These are phyloP conservation scores for Ctenopoma multispine DNA, from an alignment of 2,797 vertebrate species.

Conservation along the genomic window DNA sequence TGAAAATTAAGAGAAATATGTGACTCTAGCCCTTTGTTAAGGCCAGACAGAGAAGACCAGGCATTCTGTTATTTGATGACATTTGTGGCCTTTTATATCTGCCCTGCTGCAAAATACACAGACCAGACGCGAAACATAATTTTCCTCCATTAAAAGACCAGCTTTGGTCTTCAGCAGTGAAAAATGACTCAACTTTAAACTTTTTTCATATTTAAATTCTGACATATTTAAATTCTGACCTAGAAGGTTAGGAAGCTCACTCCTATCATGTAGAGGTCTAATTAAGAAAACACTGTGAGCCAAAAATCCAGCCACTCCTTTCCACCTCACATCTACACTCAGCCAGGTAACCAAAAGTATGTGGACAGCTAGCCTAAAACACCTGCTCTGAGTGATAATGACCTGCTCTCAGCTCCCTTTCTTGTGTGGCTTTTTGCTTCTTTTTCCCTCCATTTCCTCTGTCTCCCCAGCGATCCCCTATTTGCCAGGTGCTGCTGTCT, in stretches of 20 bases:
- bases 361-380: slow-evolving; percentile 39
- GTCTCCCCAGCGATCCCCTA: slow-evolving; percentile 21
- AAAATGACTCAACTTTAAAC: neutral
- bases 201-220: neutral
- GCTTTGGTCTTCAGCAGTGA: slow-evolving; percentile 3
- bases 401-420: slow-evolving; percentile 57
- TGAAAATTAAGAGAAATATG: slow-evolving; percentile 26
- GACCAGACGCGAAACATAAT: slow-evolving; percentile 19
- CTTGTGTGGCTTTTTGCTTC: slow-evolving; percentile 26
- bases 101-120: slow-evolving; percentile 15
- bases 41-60: slow-evolving; percentile 42
- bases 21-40: slow-evolving; percentile 50
- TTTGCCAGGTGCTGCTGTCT: slow-evolving; percentile 62
- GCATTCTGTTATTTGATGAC: slow-evolving; percentile 34
- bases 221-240: neutral
- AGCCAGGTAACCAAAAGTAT: slow-evolving; percentile 23
- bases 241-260: slow-evolving; percentile 14
- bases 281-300: slow-evolving; percentile 45
- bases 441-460: slow-evolving; percentile 49
- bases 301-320: slow-evolving; percentile 1
- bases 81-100: slow-evolving; percentile 48
- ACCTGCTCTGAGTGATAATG: slow-evolving; percentile 58
- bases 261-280: slow-evolving; percentile 35
- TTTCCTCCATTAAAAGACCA: neutral
- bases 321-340: slow-evolving; percentile 13